A percentile compares a stretch with the other conserved stretches of the same genome.
These are phyloP conservation scores for Conopomorpha cramerella DNA, from an alignment of 1,140 invertebrate species.

Conservation along the genomic window DNA sequence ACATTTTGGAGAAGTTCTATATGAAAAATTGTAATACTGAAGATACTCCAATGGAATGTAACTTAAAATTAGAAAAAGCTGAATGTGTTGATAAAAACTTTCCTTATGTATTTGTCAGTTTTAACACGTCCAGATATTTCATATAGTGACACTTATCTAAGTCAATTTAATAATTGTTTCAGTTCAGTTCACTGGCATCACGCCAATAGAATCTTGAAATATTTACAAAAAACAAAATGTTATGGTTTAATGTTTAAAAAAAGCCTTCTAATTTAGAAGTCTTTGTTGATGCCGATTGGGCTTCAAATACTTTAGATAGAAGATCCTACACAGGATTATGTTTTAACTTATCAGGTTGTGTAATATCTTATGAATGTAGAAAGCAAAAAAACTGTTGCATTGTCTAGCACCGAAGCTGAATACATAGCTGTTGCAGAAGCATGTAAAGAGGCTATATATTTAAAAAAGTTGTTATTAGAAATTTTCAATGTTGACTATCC, in stretches of 20 bases:
- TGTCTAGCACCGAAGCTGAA: conserved; percentile 36
- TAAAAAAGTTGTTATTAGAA: no score
- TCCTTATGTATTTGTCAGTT: neutral
- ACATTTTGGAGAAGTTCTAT: neutral
- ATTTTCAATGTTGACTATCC: no score
- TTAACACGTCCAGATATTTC: neutral
- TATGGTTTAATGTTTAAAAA: neutral
- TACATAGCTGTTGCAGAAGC: conserved; percentile 21
- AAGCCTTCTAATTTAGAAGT: conserved; percentile 6
- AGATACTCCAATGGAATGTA: no score
- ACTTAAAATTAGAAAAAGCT: no score
- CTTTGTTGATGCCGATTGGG: conserved; percentile 29
- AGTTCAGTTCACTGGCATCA: neutral
- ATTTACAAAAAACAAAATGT: neutral
- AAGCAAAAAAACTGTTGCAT: conserved; percentile 29
- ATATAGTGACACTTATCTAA: neutral
- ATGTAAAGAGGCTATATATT: conserved; percentile 16
- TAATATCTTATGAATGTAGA: conserved; percentile 18
- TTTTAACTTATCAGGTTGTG: conserved; percentile 12
- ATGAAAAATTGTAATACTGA: no score
- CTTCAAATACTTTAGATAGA: conserved; percentile 9
- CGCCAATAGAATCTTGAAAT: neutral
- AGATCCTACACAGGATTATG: conserved; percentile 27
- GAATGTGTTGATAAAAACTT: neutral
- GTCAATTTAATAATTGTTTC: neutral